These are phyloP conservation scores for Conus canariensis DNA, from an alignment of 2,888 invertebrate genomes.

Conservation along the genomic window DNA sequence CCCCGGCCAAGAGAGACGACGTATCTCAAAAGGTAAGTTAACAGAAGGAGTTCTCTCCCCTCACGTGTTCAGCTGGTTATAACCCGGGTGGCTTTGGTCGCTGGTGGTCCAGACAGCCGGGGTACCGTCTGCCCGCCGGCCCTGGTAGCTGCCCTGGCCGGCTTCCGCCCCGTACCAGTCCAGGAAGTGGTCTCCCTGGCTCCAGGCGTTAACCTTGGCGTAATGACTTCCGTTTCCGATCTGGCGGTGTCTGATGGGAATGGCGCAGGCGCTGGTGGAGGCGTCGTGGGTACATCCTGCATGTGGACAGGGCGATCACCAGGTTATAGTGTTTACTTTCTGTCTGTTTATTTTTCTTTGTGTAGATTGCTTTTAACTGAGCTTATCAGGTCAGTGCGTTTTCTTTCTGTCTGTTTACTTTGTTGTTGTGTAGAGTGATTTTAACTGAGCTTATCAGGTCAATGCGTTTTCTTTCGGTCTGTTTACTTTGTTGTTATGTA, in stretches of 20 bases:
- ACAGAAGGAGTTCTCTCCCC: neutral
- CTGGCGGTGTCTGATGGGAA: slow-evolving; percentile 63
- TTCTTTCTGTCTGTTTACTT: no score
- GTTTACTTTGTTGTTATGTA: neutral
- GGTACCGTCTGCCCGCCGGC: slow-evolving; percentile 62
- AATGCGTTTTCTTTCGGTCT: no score
- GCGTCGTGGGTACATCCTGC: slow-evolving; percentile 60
- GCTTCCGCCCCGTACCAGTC: slow-evolving; percentile 73
- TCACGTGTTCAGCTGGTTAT: slow-evolving; percentile 65
- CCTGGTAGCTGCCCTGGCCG: slow-evolving; percentile 67
- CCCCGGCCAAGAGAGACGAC: no score
- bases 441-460: no score
- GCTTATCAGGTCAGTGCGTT: no score
- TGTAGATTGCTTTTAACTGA: no score
- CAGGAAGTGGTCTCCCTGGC: slow-evolving; percentile 64
- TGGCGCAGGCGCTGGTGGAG: slow-evolving; percentile 62
- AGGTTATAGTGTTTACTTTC: neutral
- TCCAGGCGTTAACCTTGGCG: slow-evolving; percentile 68
- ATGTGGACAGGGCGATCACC: neutral
- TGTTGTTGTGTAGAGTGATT: no score
- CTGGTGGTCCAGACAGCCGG: slow-evolving; percentile 75
- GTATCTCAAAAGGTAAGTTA: no score
- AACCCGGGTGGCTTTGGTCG: slow-evolving; percentile 59
- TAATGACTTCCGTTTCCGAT: slow-evolving; percentile 61
- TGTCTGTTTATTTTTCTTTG: neutral